Base-by-base conservation (phyloP, 2,888 invertebrate species). In the Gryllus longicercus region DNA sequence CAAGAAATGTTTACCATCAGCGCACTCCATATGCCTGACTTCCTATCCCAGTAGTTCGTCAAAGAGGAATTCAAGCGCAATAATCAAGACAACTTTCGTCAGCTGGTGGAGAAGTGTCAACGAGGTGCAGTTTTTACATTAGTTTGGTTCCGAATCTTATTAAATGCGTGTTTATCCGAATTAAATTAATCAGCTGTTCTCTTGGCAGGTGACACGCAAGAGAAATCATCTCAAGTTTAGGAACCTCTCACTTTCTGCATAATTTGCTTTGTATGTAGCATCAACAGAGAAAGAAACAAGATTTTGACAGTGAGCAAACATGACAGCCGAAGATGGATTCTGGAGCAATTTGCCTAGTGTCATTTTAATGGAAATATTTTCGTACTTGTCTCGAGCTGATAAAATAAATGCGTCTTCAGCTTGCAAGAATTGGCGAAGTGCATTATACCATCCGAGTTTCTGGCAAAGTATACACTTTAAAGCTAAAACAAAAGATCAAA, bases 361-460 rank as follows among this genome's bases (percentile, higher is more conserved):
- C 79, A 87, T 88, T 82, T 85, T 88, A 81, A 85, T 88, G 80
- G 88, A 88, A 84, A 87, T 89, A 83, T 87, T 89, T 84, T 88
- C 88, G 83, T 88, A 89, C 84, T 87, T 90, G 81, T 88, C 88
- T 83, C 85, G 86, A 80, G 85, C 87, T 82, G 91, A 91, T 85
- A 88, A 88, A 85, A 85, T 89, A 50, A 87, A 86, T 82, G 90
- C 90, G 82, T 89, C 90, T 77, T 87, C 89, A 82, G 87, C 88
- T 74, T 91, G 91, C 85, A 89, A 88, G 85, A 87, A 89, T 85
- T 91, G 91, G 91, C 87, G 91, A 81, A 86, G 85, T 83, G 87
- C 87, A 82, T 86, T 89, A 81, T 89, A 88, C 84, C 87, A 88
- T 84, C 87, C 88, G 78, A 86, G 86, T 82, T 88, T 88, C 82